A percentile compares a stretch with the other conserved stretches of the same genome.
Conservation (phyloP, 2,797 vertebrate species). For the Menidia menidia region DNA sequence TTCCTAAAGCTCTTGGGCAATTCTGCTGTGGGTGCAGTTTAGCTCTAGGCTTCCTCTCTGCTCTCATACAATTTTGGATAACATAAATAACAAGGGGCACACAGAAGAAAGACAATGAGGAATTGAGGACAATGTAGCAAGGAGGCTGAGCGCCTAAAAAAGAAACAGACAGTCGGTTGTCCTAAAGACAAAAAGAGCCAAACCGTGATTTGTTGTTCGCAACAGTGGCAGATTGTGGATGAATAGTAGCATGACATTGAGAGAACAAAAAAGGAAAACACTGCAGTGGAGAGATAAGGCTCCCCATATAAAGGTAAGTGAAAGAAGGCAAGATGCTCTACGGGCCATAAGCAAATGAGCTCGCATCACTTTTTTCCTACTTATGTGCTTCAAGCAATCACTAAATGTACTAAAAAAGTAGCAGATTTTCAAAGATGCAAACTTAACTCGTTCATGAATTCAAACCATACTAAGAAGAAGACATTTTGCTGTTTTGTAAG, state of each 20-base stretch:
- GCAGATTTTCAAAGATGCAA: slow-evolving; percentile 17
- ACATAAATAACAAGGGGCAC: slow-evolving; percentile 80
- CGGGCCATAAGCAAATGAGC: slow-evolving; percentile 62
- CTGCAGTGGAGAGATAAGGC: slow-evolving; percentile 84
- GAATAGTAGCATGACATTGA: slow-evolving; percentile 84
- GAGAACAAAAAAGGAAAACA: slow-evolving; percentile 82
- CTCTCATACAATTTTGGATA: slow-evolving; percentile 64
- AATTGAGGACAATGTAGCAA: slow-evolving; percentile 76
- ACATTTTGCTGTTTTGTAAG: neutral
- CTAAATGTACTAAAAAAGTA: slow-evolving; percentile 28
- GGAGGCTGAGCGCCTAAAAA: slow-evolving; percentile 78
- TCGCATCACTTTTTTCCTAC: slow-evolving; percentile 50
- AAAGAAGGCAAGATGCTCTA: slow-evolving; percentile 63
- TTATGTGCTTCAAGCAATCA: slow-evolving; percentile 29
- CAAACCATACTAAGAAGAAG: slow-evolving; percentile 6
- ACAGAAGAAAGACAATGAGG: slow-evolving; percentile 76
- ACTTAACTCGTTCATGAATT: neutral
- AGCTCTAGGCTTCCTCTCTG: slow-evolving; percentile 60
- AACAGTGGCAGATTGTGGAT: slow-evolving; percentile 82
- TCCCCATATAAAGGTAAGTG: slow-evolving; percentile 64
- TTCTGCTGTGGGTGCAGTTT: slow-evolving; percentile 54
- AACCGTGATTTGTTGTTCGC: slow-evolving; percentile 81
- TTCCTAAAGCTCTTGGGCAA: slow-evolving; percentile 61
- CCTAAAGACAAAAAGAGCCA: slow-evolving; percentile 82
- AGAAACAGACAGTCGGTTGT: slow-evolving; percentile 81